Percentiles rank a stretch among this genome's conserved stretches.
These are phyloP conservation scores for Drosophila biarmipes DNA, from an alignment of 1,140 invertebrate genomes.

Conservation along the genomic window DNA sequence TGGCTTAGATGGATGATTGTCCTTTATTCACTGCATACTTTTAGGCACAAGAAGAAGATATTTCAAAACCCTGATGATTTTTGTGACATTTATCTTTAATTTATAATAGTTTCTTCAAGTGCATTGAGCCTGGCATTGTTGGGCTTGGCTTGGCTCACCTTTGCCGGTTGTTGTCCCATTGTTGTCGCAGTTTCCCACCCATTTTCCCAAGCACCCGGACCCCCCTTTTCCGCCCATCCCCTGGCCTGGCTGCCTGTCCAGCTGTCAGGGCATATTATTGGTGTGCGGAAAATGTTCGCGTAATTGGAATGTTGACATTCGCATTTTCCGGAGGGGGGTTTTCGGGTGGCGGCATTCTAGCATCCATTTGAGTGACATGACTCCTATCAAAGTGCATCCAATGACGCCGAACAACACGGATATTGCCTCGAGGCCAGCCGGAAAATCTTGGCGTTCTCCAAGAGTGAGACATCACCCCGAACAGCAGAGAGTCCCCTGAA, in stretches of 20 bases:
- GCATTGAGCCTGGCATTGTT: conserved; percentile 55
- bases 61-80: no score
- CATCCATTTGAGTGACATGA: conserved; percentile 39
- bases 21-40: no score
- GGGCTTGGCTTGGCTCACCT: conserved; percentile 68
- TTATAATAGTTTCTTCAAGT: neutral
- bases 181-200: conserved; percentile 39
- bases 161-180: conserved; percentile 65
- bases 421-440: conserved; percentile 29
- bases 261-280: conserved; percentile 82
- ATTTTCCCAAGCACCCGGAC: neutral
- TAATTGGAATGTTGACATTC: conserved; percentile 84
- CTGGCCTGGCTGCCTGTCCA: conserved; percentile 33
- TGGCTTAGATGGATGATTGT: no score
- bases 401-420: conserved; percentile 42
- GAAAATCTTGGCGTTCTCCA: conserved; percentile 31
- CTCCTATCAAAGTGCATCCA: conserved; percentile 70
- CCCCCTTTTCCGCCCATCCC: neutral
- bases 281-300: conserved; percentile 84
- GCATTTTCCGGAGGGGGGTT: conserved; percentile 55
- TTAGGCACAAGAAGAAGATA: no score
- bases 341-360: neutral
- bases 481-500: neutral
- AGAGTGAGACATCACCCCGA: conserved; percentile 53
- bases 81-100: no score